Evolutionary conservation across 1,140 invertebrate species (phyloP), one percentile per base, ranked within the genome.

Genomic region (Pseudomyrmex cubaensis): DNA sequence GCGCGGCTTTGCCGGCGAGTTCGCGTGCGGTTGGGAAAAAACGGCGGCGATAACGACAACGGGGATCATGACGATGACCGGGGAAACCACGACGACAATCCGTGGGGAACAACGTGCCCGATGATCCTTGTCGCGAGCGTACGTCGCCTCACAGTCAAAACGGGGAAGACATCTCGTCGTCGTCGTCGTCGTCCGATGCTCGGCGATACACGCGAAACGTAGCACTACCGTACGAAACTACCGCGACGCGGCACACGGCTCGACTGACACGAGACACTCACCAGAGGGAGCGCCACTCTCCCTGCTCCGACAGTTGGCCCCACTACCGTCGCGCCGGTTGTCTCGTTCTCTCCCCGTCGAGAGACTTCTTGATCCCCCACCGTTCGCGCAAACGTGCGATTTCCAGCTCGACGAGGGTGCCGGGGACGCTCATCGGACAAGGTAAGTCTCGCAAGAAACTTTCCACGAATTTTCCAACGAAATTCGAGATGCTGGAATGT

Each of bases 181-280:
- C 35, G 35, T 35, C 74, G 83, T 86, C 84, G 84, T 83, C 76
- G 69, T 82, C 35, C 69, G 82, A 35, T 67, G 64, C 46, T 82
- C 76, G 61, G 56, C 75, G 64, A 20, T 50, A 82, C 59, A 82
- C 80, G 67, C 78, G 67, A 44, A 15, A 84, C 85, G 61, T 44
- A 12, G 17, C 69, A 76, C 84, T 25, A 85, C 50, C 0, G 61
- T 64, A 75, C 90, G 86, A 91, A 86, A 87, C 83, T 86, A 92
- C 88, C 91, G 88, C 90, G 89, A 92, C 89, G 91, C 92, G 90
- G 89, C 91, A 89, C 91, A 90, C 92, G 92, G 92, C 91, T 91
- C 90, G 86, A 93, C 92, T 93, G 91, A 91, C 83, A 75, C 80
- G 80, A 90, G 84, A 83, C 75, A 76, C 83, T 64, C 90, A 87